Base-by-base conservation (phyloP, 2,888 invertebrate genomes). In the Parelbella ahira region DNA sequence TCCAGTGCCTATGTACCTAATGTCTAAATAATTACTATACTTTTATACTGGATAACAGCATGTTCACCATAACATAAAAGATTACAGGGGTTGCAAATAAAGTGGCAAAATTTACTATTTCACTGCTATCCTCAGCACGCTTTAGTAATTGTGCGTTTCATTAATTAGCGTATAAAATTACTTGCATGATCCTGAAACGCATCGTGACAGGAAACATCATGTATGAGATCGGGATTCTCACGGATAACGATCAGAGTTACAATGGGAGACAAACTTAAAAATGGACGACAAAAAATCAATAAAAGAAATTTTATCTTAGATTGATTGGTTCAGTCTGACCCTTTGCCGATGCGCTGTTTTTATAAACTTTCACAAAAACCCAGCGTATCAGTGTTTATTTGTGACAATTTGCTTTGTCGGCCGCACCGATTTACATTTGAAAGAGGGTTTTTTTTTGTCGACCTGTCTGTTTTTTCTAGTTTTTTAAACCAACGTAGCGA, bases 391-490 rank as follows among this genome's bases (percentile, higher is more conserved):
- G 73, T 86, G 87, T 86, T 86, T 87, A 86, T 87, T 87, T 87
- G 86, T 86, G 87, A 86, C 86, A 87, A 87, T 87, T 87, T 87
- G 84, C 87, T 87, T 87, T 87, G 87, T 86, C 87, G 87, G 87
- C 80, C 77, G 68, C 74, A 67, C 71, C 68, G 76, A 87, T 87
- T 87, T 84, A 83, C 86, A 87, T 87, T 86, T 84, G 77, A 87
- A 86, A 81, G 65, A 71, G 27, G 60, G 65, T 55, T 15, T 15
- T 15, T 68, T 78, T 80, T n/a, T n/a, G n/a, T n/a, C n/a, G n/a
- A n/a, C n/a, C n/a, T n/a, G n/a, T n/a, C n/a, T n/a, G n/a, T n/a
- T n/a, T n/a, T n/a, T n/a, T n/a, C n/a, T n/a, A n/a, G n/a, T n/a
- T n/a, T n/a, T 81, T 83, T 78, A 47, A 70, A 73, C 57, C 60